Conservation (phyloP, 2,113 vertebrate genomes). For the Piaya cayana region DNA sequence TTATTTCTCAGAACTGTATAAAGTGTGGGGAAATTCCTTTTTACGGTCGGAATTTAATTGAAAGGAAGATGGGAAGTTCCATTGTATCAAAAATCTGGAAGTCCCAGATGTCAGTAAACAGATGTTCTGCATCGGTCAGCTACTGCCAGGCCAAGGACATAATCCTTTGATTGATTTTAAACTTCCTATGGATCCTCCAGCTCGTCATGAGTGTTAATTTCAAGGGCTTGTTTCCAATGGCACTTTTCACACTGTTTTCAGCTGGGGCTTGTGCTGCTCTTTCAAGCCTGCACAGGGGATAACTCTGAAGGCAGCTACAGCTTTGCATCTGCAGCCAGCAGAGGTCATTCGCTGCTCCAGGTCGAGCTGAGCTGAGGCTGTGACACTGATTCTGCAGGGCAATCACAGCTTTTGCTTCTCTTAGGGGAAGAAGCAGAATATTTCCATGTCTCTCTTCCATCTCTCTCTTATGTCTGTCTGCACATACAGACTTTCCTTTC, state of each 20-base stretch:
- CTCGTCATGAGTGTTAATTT: background rate
- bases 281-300: background rate
- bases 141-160: background rate
- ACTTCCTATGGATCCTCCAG: background rate
- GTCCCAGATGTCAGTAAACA: background rate
- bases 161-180: background rate
- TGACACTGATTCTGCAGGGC: background rate
- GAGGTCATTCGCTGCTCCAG: background rate
- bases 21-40: background rate
- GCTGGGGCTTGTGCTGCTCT: background rate
- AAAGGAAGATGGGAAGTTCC: slow-evolving; percentile 38
- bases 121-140: background rate
- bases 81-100: slow-evolving; percentile 4
- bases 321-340: background rate
- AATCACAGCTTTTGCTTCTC: background rate
- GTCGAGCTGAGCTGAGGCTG: background rate
- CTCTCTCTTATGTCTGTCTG: background rate
- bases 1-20: background rate
- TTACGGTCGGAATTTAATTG: background rate
- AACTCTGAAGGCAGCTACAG: background rate
- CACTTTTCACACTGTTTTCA: background rate
- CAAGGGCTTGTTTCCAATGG: background rate
- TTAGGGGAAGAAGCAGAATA: background rate
- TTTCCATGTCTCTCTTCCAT: background rate
- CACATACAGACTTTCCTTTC: accelerated